Evolutionary conservation across 2,113 vertebrate genomes (phyloP), one percentile per base, ranked within the genome.

Genomic region (Scartelaos histophorus): DNA sequence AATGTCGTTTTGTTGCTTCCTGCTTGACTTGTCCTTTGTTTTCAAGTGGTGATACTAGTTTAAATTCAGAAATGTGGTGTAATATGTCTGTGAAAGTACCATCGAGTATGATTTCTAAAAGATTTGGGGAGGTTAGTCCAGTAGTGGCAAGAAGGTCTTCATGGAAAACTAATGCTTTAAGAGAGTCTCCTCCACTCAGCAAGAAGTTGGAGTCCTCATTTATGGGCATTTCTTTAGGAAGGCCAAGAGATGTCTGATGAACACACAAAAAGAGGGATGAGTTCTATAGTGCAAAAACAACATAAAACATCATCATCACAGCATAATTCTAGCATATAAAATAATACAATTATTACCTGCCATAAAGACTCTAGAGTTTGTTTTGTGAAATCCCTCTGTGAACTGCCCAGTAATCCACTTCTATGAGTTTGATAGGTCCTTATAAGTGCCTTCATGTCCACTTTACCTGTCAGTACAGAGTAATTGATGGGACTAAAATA

Each of bases 181-280:
- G 85, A 69, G 98, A 99, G 77, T 99, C 95, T 68, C 98, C 98
- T 49, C 98, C 98, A 25, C 94, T 95, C 61, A 90, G 89, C 71
- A 98, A 83, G 90, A 99, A 99, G 22, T 91, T 68, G 0, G 95
- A 94, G 9, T 95, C 92, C 53, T 92, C 87, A 2, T 93, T 74
- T 68, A 96, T 46, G 1, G 46, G 2, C 0, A 74, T 69, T 47
- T 94, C 94, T 82, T 71, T 89, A 1, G 88, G 74, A 13, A 95
- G 89, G 81, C 89, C 87, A 0, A 99, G 90, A 67, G 90, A 38
- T 71, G 92, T 93, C 98, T 99, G 89, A 62, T 3, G 57, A 73
- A 47, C 6, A 66, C 4, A 66, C 3, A 66, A 3, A 66, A 2
- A 66, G 13, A 12, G 4, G 25, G 29, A 16, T 0, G 25, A 17